Base-by-base conservation (phyloP, 2,113 vertebrate species). In the Mixornis gularis region DNA sequence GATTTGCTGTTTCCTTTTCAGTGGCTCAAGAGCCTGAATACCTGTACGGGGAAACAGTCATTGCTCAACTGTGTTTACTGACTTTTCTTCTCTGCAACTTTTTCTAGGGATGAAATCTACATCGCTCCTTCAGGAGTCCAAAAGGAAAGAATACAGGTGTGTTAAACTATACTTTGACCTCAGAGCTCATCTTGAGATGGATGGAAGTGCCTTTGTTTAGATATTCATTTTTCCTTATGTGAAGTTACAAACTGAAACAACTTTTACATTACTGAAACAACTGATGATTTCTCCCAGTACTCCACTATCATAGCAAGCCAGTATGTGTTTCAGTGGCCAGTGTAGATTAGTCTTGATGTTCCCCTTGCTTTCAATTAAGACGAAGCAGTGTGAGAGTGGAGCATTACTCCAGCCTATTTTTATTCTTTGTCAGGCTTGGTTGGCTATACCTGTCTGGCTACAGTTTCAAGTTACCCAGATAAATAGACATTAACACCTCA, bases 81-180 rank as follows among this genome's bases (percentile, higher is more conserved):
- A 41, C 74, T 59, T 70, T 53, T 79, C 30, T 36, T n/a, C 7
- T 95, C 20, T 95, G 21, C 91, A 80, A 95, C 36, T 82, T 95
- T 56, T 80, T 85, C 16, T 85, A 99, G 99, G 81, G 96, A 98
- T 84, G 98, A 99, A 89, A 99, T 99, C 96, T 99, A 98, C 95
- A 98, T 99, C 3, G 98, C 99, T 76, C 99, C 99, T 17, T 99
- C 99, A 56, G 99, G 99, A 73, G 98, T 99, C 77, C 99, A 99
- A 89, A 99, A 99, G 94, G 99, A 99, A 96, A 98, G 98, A 95
- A 98, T 99, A 94, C 98, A 99, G 98, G 99, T 99, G 96, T 34
- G 93, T 59, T 51, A 41, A 82, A 30, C 29, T 76, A 13, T n/a
- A 3, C 46, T 92, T 94, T 40, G 44, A 44, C 38, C 38, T 71